Conservation (phyloP, 2,888 invertebrate genomes). For the Brenthis ino region DNA sequence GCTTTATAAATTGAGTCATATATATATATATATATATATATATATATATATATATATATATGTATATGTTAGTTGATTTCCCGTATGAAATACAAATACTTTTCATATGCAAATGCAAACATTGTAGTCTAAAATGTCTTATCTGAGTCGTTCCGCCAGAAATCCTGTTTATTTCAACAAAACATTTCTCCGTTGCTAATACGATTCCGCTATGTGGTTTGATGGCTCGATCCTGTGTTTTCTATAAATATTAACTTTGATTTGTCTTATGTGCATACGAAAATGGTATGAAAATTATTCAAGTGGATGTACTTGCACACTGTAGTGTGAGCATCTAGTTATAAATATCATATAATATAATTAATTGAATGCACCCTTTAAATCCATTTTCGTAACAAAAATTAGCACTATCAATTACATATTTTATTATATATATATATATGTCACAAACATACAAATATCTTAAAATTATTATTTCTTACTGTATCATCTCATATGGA, state of each 20-base stretch:
- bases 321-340: too few relatives aligned
- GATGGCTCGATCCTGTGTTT: constrained; percentile 23
- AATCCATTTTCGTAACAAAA: too few relatives aligned
- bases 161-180: constrained; percentile 33
- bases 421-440: not conserved
- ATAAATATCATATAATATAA: too few relatives aligned
- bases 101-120: constrained; percentile 36
- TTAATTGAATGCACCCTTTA: too few relatives aligned
- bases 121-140: constrained; percentile 34
- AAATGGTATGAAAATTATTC: not conserved
- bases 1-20: not conserved
- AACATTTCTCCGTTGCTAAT: constrained; percentile 32
- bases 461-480: too few relatives aligned
- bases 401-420: too few relatives aligned
- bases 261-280: constrained; percentile 7
- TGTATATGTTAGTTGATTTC: constrained; percentile 2
- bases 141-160: constrained; percentile 29
- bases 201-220: constrained; percentile 28
- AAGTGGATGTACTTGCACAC: too few relatives aligned
- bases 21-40: not conserved
- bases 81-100: constrained; percentile 32
- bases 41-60: not conserved
- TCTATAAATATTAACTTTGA: constrained; percentile 4
- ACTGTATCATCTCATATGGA: too few relatives aligned
- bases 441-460: not conserved